phyloP scores from a whole-genome alignment of 2,888 invertebrate species.

The Diloba caeruleocephala region DNA sequence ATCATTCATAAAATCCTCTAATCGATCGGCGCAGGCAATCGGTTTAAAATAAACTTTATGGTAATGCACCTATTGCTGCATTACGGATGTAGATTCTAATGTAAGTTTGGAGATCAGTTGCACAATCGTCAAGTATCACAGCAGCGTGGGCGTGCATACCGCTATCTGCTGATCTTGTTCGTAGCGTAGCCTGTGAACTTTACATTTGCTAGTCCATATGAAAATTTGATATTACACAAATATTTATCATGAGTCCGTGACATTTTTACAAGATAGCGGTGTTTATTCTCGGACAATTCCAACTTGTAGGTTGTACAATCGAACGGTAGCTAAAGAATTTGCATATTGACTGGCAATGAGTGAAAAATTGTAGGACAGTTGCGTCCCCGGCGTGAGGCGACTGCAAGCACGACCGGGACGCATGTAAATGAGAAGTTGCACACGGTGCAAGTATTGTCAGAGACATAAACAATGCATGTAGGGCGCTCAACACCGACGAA shows the following conservation, averaged over 20 bases:
- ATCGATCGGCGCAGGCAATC: constrained; percentile 55
- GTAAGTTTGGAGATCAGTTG: constrained; percentile 73
- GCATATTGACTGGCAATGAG: constrained; percentile 80
- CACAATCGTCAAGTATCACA: constrained; percentile 76
- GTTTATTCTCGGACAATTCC: constrained; percentile 15
- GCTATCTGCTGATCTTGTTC: constrained; percentile 56
- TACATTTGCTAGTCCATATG: constrained; percentile 29
- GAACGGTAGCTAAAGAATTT: constrained; percentile 69
- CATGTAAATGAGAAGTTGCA: constrained; percentile 76
- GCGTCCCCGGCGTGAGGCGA: constrained; percentile 66
- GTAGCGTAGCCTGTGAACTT: constrained; percentile 39
- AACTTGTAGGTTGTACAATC: constrained; percentile 19
- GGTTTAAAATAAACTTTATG: constrained; percentile 77
- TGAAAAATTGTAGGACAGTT: constrained; percentile 75
- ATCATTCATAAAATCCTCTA: constrained; percentile 51
- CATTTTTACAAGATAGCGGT: constrained; percentile 14
- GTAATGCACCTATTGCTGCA: constrained; percentile 74
- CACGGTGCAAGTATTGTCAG: constrained; percentile 62
- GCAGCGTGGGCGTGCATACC: constrained; percentile 70
- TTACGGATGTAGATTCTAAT: constrained; percentile 68
- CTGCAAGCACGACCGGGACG: constrained; percentile 63
- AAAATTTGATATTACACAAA: constrained; percentile 14
- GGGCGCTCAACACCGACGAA: constrained; percentile 55
- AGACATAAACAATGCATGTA: constrained; percentile 61
- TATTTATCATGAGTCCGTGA: constrained; percentile 6